Evolutionary conservation across 2,797 vertebrate species (phyloP).

Genomic region (Acipenser ruthenus): DNA sequence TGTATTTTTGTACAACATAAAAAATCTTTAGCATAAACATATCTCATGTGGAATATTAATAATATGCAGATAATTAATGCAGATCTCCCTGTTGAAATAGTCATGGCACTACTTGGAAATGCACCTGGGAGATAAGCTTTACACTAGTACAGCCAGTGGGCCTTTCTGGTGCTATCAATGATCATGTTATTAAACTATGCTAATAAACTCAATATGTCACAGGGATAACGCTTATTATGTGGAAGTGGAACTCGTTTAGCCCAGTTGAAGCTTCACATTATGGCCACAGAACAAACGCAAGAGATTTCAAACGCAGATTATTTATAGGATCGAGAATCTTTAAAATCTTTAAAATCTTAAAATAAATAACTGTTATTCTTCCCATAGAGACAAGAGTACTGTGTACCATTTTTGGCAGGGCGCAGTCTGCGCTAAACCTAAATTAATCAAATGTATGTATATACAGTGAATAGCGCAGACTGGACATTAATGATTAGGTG

Average conservation of each 20-base stretch:
- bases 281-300: slow-evolving; percentile 1
- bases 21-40: no score
- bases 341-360: no score
- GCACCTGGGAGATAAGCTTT: background rate
- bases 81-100: background rate
- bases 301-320: slow-evolving; percentile 1
- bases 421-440: no score
- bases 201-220: background rate
- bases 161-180: background rate
- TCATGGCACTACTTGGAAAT: background rate
- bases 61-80: no score
- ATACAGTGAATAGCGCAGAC: no score
- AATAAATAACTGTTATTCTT: no score
- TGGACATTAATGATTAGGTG: no score
- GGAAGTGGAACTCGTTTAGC: slow-evolving; percentile 5
- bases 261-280: slow-evolving; percentile 13
- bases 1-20: background rate
- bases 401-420: no score
- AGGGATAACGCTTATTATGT: slow-evolving; percentile 5
- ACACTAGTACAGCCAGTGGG: background rate
- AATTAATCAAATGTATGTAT: no score
- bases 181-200: slow-evolving; percentile 5
- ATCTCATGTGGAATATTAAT: no score
- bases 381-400: no score
- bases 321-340: no score